Conservation (phyloP, 1,140 invertebrate species). For the Aleiodes sp. region DNA sequence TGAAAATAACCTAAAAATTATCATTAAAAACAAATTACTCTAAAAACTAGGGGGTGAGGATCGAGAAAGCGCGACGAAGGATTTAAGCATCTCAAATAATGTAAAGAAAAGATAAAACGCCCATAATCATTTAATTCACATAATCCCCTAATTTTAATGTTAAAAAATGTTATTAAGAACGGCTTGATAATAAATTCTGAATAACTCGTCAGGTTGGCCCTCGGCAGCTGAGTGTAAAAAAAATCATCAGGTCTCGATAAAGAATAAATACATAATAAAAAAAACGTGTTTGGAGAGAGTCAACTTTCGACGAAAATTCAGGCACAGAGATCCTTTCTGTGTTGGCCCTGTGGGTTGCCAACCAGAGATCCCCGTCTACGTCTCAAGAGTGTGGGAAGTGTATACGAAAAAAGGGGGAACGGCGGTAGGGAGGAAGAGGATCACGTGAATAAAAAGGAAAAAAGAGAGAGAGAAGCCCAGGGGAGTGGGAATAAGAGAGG, state of each 20-base stretch:
- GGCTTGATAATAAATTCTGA: slow-evolving; percentile 28
- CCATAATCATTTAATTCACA: too few species aligned
- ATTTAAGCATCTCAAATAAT: neutral
- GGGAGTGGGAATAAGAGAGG: slow-evolving; percentile 26
- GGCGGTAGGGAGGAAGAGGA: slow-evolving; percentile 33
- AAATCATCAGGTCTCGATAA: slow-evolving; percentile 7
- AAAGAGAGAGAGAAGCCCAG: neutral
- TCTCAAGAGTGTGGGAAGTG: slow-evolving; percentile 21
- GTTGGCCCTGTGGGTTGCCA: slow-evolving; percentile 11
- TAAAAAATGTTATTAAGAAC: too few species aligned
- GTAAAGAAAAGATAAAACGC: neutral
- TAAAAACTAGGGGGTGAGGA: slow-evolving; percentile 17
- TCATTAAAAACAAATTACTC: slow-evolving; percentile 34
- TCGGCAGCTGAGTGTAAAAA: slow-evolving; percentile 26
- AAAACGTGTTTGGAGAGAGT: slow-evolving; percentile 22
- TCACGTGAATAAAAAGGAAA: neutral
- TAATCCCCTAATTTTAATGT: too few species aligned
- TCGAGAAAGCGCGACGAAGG: slow-evolving; percentile 25
- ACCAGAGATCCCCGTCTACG: slow-evolving; percentile 33
- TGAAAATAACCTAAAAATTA: too few species aligned
- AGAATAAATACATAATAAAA: neutral
- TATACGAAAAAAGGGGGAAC: slow-evolving; percentile 3
- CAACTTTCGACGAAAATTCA: slow-evolving; percentile 16
- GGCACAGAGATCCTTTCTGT: neutral
- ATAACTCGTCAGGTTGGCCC: slow-evolving; percentile 43